Evolutionary conservation across 2,113 vertebrate species (phyloP), one percentile per base, ranked within the genome.

Genomic region (Cololabis saira): DNA sequence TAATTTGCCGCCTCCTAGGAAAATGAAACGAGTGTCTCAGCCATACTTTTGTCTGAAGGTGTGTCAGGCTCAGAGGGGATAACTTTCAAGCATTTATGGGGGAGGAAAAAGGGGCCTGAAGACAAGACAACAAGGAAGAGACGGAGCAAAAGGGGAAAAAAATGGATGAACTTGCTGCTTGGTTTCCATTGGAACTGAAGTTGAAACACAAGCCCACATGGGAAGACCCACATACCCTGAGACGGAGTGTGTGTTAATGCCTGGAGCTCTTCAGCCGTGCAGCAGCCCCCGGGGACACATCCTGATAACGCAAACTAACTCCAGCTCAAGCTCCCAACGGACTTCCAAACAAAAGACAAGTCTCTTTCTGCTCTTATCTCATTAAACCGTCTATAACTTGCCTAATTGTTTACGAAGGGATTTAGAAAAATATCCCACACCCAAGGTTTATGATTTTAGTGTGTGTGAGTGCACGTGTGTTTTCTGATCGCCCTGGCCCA

Each of bases 381-480:
- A 89, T 91, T 92, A 92, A 93, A 90, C 87, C 88, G 72, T 83
- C 82, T 85, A 88, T 90, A 88, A 91, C 91, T 90, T 83, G 68
- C 80, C 71, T 93, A 91, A 93, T 92, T 92, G 88, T 92, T 91
- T 92, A 89, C 82, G 42, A 84, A 84, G 81, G 81, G 84, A 85
- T 89, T 92, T 89, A 86, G 73, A 90, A 82, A 75, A 86, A 86
- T 83, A 85, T 81, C 76, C 74, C 86, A 83, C 86, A 83, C 51
- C 67, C 55, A 81, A 74, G 84, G 79, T 89, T 87, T 86, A 71
- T 61, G 63, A 82, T 76, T 89, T 75, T 49, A 24, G 30, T 27
- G 61, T 59, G 81, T 45, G 64, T 24, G 56, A 30, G 59, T 6
- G 10, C 48, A 40, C 45, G 67, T 56, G 71, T 78, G 50, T 44